Evolutionary conservation across 2,797 vertebrate species (phyloP).

Genomic region (Pipistrellus kuhlii): DNA sequence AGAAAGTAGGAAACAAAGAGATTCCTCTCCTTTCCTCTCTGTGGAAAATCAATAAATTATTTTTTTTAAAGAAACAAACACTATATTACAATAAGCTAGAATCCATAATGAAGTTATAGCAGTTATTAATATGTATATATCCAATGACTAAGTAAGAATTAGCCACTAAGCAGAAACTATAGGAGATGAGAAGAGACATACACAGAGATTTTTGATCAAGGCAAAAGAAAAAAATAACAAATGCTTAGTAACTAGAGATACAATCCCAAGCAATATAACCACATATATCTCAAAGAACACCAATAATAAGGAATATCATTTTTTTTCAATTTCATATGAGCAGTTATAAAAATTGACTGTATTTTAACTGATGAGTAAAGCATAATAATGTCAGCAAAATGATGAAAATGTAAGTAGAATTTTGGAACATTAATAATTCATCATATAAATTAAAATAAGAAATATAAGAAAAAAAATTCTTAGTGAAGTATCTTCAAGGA

Average conservation of each 20-base stretch:
- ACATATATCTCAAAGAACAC: neutral
- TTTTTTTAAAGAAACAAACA: neutral
- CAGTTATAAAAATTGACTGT: neutral
- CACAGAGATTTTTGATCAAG: neutral
- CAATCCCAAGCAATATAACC: neutral
- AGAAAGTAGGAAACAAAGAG: neutral
- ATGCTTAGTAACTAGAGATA: neutral
- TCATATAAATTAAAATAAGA: neutral
- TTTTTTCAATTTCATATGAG: neutral
- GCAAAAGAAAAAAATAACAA: neutral
- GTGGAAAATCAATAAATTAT: no score
- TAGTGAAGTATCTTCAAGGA: neutral
- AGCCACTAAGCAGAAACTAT: neutral
- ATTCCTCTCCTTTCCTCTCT: no score
- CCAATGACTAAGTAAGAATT: neutral
- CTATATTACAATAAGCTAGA: neutral
- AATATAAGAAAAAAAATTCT: neutral
- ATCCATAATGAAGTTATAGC: neutral
- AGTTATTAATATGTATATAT: neutral
- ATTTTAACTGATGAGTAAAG: neutral
- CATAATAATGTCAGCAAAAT: neutral
- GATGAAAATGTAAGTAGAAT: neutral
- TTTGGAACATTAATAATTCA: neutral
- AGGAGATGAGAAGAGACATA: neutral
- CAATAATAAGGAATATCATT: neutral